Base-by-base conservation (phyloP, 2,113 vertebrate species). In the Poeciliopsis turrubarensis region DNA sequence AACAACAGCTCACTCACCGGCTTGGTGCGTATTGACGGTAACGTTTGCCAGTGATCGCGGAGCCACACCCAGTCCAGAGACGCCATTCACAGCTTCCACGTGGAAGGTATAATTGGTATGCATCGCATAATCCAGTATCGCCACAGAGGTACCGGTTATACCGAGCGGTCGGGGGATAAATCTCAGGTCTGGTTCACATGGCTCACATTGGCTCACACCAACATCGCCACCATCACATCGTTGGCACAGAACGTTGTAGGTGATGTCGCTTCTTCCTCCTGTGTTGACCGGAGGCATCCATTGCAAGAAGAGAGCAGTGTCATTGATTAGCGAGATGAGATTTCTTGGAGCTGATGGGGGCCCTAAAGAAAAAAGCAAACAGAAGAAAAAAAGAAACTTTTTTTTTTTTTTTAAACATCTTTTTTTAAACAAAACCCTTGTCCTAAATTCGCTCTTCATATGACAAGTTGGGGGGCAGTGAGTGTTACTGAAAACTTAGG, bases 71-170 rank as follows among this genome's bases (percentile, higher is more conserved):
- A 98, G 89, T 77, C 95, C 95, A 0, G 97, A 97, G 70, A 99
- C 97, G 0, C 97, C 98, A 39, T 99, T 99, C 27, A 92, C 90
- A n/a, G 97, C 96, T 91, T 99, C 96, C 7, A 99, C 95, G 78
- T 97, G 96, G 70, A 99, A 99, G 75, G 97, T 99, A 90, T 99
- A 99, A 94, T 98, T 99, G 78, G 92, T 94, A 0, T 98, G 96
- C 0, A 94, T 93, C 44, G 97, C 95, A 65, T 97, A 98, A 90
- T 99, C 98, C 34, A 98, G 93, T 41, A 98, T 95, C 0, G 95
- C 95, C 73, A 99, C 97, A 0, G 97, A 98, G 41, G 91, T 95
- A 74, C 96, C 96, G 60, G 84, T 95, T 75, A 99, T 95, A 32
- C 97, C 96, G 0, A 96, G 94, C 11, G 96, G 95, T 57, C 95